Evolutionary conservation across 1,140 invertebrate species (phyloP), one percentile per base, ranked within the genome.

Genomic region (Papilio polyxenes): DNA sequence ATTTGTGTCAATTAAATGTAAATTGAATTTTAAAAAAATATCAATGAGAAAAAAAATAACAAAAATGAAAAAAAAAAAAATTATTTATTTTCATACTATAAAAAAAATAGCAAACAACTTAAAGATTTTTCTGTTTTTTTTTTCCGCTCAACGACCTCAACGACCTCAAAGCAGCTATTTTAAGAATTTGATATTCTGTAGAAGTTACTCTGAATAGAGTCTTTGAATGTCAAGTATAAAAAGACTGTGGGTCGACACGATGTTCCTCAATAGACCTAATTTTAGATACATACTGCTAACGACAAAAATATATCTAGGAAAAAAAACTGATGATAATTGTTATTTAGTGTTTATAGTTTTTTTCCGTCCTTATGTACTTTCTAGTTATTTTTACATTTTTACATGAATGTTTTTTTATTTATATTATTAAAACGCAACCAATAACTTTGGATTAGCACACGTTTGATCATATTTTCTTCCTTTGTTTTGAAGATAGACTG

Each of bases 171-270:
- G 31, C n/a, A 20, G n/a, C 65, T 72, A 72, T 72, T 72, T 72
- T 72, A 37, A 72, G 62, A 65, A 65, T 65, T 65, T 72, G 23
- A 15, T 72, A 72, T 40, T 72, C 65, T 40, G 17, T 17, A 37
- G 65, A 72, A 72, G 13, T 37, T 15, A 62, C n/a, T 65, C 23
- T 72, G 65, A 72, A 37, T 40, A 69, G 31, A 37, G 11, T 13
- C 65, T 15, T 72, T 72, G 65, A 72, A 72, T 72, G 65, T 72
- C 65, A 72, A 72, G 65, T 72, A 15, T 72, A 15, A 72, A 62
- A 72, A 72, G 23, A 8, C 65, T 72, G 31, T 72, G 13, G 65
- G 65, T 62, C n/a, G 59, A 20, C 59, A 6, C 6, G 59, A n/a
- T 20, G 59, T 44, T 37, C 65, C 17, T 59, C 56, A 59, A 9